Evolutionary conservation across 1,140 invertebrate species (phyloP).

Genomic region (Papilio machaon): DNA sequence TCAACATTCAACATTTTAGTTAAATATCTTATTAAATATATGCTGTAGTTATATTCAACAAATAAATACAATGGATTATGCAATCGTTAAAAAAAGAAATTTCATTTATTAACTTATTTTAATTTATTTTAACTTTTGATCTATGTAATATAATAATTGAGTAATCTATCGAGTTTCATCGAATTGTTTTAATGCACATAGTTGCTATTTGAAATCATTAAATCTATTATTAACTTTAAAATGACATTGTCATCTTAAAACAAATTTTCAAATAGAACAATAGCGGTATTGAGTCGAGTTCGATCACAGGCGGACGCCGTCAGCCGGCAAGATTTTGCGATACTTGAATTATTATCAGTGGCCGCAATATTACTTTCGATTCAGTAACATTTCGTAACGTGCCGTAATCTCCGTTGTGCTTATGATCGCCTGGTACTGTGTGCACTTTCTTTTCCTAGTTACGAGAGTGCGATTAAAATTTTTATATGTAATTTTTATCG

Average conservation of each 20-base stretch:
- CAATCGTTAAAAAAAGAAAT: no score
- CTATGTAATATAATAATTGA: not conserved
- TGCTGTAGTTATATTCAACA: not conserved
- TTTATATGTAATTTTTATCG: conserved; percentile 20
- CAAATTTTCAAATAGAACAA: conserved; percentile 24
- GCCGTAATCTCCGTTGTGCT: conserved; percentile 42
- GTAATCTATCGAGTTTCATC: no score
- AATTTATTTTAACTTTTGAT: not conserved
- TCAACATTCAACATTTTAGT: not conserved
- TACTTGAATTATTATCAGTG: conserved; percentile 40
- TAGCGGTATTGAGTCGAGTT: conserved; percentile 22
- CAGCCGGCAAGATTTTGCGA: conserved; percentile 47
- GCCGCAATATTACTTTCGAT: conserved; percentile 47
- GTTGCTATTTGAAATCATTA: no score
- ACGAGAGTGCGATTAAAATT: conserved; percentile 18
- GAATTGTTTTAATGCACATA: no score
- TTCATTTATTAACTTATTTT: no score
- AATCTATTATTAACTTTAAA: not conserved
- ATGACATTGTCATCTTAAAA: not conserved
- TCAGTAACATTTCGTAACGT: conserved; percentile 51
- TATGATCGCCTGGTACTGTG: conserved; percentile 33
- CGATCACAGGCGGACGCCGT: not conserved
- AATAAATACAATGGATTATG: no score
- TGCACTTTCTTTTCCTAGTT: conserved; percentile 10
- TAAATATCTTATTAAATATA: not conserved